Percentiles rank a stretch among this genome's conserved stretches.
Conservation (phyloP, 2,113 vertebrate species). For the Suricata suricatta region DNA sequence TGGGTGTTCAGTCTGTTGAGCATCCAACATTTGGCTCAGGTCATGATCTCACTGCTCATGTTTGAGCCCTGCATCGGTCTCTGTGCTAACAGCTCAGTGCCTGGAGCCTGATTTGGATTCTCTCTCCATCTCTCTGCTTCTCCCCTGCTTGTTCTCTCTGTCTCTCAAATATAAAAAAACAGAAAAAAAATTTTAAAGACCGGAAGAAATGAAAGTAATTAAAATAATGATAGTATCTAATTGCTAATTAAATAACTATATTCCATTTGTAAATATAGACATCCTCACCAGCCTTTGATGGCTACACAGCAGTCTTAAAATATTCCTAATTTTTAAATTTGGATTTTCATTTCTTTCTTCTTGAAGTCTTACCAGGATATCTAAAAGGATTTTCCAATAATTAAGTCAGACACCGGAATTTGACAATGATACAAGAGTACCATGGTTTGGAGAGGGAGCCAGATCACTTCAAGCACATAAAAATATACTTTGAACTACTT, state of each 20-base stretch:
- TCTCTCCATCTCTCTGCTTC: too few relatives aligned
- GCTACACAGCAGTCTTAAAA: neutral
- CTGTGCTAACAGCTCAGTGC: too few relatives aligned
- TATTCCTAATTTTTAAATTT: neutral
- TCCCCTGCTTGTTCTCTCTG: too few relatives aligned
- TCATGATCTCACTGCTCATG: too few relatives aligned
- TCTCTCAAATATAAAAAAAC: too few relatives aligned
- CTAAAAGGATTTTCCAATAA: neutral
- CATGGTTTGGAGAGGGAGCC: neutral
- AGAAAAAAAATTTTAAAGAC: neutral
- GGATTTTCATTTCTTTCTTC: constrained; percentile 19
- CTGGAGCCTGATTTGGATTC: too few relatives aligned
- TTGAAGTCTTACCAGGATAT: neutral
- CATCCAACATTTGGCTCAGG: too few relatives aligned
- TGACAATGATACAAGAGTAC: neutral
- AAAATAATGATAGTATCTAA: neutral
- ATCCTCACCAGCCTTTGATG: neutral
- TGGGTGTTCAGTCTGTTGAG: too few relatives aligned
- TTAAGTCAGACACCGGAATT: neutral
- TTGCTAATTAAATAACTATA: neutral
- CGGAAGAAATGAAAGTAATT: constrained; percentile 11
- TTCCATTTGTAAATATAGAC: neutral
- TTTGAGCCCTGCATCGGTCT: too few relatives aligned
- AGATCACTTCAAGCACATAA: neutral
- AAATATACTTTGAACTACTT: constrained; percentile 21